Base-by-base conservation (phyloP, 2,797 vertebrate species). In the Cercopithecus hamlyni region DNA sequence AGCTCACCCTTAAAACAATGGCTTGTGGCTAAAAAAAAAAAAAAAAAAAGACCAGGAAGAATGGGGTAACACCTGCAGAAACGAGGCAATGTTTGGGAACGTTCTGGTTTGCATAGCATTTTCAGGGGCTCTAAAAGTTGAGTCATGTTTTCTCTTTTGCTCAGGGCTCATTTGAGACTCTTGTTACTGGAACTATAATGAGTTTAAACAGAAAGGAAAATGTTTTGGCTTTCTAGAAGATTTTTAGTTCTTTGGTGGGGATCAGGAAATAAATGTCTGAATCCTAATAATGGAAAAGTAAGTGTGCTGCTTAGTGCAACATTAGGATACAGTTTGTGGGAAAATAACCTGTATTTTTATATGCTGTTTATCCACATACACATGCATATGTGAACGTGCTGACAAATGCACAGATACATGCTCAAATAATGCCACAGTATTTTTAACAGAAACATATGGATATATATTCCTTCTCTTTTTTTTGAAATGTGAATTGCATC, bases 1-100 rank as follows among this genome's bases (percentile, higher is more conserved):
- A 97, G 86, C 79, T 97, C 96, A 91, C 95, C 76, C 93, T 83
- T 93, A 55, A 92, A 97, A 98, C 97, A 98, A 97, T 97, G 88
- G 64, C 88, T 57, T 88, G 4, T 36, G 20, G 43, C 22, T 55
- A 4, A 7, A 58, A 75, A 70, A n/a, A 82, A 24, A 45, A 45
- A 45, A 58, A 48, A 30, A 45, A 94, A 48, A 52, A 20, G 10
- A 24, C 70, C 55, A 24, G 27, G 52, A 94, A 96, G 87, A 96
- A 88, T 50, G 39, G n/a, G 13, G 5, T 73, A 79, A 83, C 96
- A 97, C 86, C 94, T 98, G 97, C 91, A 89, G 79, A 84, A 95
- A 94, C 50, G 90, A 90, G 33, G n/a, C 1, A 3, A 30, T 79
- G 41, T 58, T 57, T 72, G 86, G 90, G 75, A 93, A 87, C 27